A percentile compares a stretch with the other conserved stretches of the same genome.
phyloP scores from a whole-genome alignment of 2,113 vertebrate species.

The Corydoras sp. region DNA sequence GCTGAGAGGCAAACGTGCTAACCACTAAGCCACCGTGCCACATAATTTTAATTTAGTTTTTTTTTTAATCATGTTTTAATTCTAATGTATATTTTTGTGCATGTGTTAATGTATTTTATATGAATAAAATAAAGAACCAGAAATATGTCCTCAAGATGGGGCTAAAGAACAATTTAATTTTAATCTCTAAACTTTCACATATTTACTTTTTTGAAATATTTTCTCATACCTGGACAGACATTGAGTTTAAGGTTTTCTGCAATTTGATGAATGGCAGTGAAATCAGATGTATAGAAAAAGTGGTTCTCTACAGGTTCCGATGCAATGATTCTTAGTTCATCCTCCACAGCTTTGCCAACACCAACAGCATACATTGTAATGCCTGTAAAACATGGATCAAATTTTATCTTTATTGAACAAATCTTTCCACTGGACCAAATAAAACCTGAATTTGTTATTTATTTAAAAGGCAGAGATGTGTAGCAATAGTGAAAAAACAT shows the following conservation, averaged over 20 bases:
- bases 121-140: too few species aligned
- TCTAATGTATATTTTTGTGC: too few species aligned
- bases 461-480: too few species aligned
- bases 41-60: too few species aligned
- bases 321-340: constrained; percentile 86
- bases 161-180: constrained; percentile 13
- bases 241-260: constrained; percentile 91
- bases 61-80: too few species aligned
- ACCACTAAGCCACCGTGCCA: too few species aligned
- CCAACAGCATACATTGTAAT: constrained; percentile 97
- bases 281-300: constrained; percentile 88
- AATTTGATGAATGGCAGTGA: constrained; percentile 83
- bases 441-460: background rate
- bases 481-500: too few species aligned
- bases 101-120: too few species aligned
- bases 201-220: too few species aligned
- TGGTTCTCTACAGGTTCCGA: constrained; percentile 87
- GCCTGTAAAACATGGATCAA: constrained; percentile 56
- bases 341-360: constrained; percentile 90
- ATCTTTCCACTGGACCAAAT: too few species aligned
- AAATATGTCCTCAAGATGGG: constrained; percentile 33
- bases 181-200: background rate
- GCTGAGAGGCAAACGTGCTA: too few species aligned
- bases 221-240: constrained; percentile 81
- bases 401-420: too few species aligned